These are phyloP conservation scores for Mus spicilegus DNA, from an alignment of 2,113 vertebrate species.

Conservation along the genomic window DNA sequence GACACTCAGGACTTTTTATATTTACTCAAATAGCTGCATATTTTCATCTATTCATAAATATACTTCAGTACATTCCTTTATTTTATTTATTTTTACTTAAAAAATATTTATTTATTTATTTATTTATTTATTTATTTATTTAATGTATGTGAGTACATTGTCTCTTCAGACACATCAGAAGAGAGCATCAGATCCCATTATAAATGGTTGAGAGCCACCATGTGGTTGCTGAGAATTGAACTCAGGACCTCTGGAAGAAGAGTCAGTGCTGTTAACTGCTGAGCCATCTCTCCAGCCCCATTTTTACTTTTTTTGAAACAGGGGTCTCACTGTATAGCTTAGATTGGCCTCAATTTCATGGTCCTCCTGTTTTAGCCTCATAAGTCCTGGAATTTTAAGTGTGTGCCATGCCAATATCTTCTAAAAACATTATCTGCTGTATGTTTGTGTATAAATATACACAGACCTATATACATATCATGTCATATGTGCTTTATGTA, in stretches of 20 bases:
- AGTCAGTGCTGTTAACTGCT: too few relatives aligned
- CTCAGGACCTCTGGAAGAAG: too few relatives aligned
- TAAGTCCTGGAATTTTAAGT: not conserved
- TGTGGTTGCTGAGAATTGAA: too few relatives aligned
- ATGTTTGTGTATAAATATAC: conserved; percentile 10
- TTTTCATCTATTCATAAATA: not conserved
- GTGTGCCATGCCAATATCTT: not conserved
- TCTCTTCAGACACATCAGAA: too few relatives aligned
- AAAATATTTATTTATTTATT: not conserved
- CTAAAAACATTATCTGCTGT: not conserved
- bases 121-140: not conserved
- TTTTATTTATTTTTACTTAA: not conserved
- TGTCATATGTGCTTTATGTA: not conserved
- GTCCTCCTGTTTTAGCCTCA: not conserved
- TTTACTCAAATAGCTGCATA: not conserved
- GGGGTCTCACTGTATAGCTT: not conserved
- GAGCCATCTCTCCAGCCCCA: not conserved
- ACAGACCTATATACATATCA: not conserved
- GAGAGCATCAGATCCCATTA: too few relatives aligned
- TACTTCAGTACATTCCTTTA: not conserved
- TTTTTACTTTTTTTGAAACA: not conserved
- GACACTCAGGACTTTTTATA: not conserved
- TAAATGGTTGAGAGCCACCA: too few relatives aligned
- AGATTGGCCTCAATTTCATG: not conserved
- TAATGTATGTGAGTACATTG: too few relatives aligned